Base-by-base conservation (phyloP, 2,888 invertebrate genomes). In the Venusia cambrica region DNA sequence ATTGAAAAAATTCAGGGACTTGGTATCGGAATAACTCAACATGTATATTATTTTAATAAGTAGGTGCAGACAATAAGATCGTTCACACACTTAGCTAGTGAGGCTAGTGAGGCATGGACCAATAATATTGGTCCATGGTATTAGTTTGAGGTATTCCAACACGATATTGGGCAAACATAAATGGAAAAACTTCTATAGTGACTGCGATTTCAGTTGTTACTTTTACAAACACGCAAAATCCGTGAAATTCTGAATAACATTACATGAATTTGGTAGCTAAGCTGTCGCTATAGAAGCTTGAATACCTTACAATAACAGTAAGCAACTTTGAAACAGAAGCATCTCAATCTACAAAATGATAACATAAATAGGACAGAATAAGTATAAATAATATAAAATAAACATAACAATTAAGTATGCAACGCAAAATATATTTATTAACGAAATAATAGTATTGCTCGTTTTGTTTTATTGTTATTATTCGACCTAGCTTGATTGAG, bases 211-310 rank as follows among this genome's bases (percentile, higher is more conserved):
- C 30, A 20, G n/a, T n/a, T n/a, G n/a, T n/a, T n/a, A n/a, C n/a
- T n/a, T n/a, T n/a, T n/a, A n/a, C n/a, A n/a, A n/a, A n/a, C n/a
- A n/a, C n/a, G n/a, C n/a, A n/a, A n/a, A n/a, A n/a, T n/a, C n/a
- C n/a, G n/a, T n/a, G n/a, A n/a, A n/a, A n/a, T n/a, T n/a, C n/a
- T n/a, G n/a, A n/a, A n/a, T n/a, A n/a, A 29, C 19, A 14, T 19
- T 7, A 21, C 5, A 6, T 14, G 7, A 44, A 13, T 27, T 6
- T 17, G 12, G 37, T 39, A 41, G 58, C 51, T 41, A 60, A 70
- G 65, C 65, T 57, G 51, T 60, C 70, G 71, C 63, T 60, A 67
- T 73, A 75, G 75, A 77, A 79, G 72, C 78, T 77, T 77, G 66
- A 51, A 6, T n/a, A n/a, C n/a, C n/a, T n/a, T n/a, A n/a, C n/a